A percentile compares a stretch with the other conserved stretches of the same genome.
Evolutionary conservation across 2,113 vertebrate species (phyloP).

Genomic region (Cinclus mexicanus): DNA sequence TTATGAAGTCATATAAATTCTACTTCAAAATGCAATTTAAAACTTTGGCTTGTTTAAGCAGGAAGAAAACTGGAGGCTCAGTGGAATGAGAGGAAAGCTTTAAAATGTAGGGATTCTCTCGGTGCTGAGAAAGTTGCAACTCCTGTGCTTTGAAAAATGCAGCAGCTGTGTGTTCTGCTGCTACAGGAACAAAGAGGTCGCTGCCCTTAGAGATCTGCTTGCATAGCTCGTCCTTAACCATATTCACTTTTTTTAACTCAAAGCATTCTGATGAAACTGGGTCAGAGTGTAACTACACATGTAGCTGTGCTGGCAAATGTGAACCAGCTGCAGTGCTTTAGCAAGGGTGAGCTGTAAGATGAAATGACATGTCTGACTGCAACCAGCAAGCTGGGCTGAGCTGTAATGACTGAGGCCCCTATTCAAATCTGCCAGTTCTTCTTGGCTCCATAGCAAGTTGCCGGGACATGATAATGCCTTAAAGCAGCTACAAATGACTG

Average conservation of each 20-base stretch:
- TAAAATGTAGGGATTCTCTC: conserved; percentile 61
- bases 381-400: background rate
- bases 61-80: conserved; percentile 32
- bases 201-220: conserved; percentile 43
- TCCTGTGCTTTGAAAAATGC: conserved; percentile 67
- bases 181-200: conserved; percentile 41
- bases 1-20: conserved; percentile 5
- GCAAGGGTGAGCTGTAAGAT: conserved; percentile 4
- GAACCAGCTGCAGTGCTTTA: conserved; percentile 43
- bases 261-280: conserved; percentile 45
- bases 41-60: conserved; percentile 45
- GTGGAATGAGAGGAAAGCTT: conserved; percentile 43
- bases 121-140: conserved; percentile 60
- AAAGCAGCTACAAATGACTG: conserved; percentile 27
- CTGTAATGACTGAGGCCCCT: conserved; percentile 25
- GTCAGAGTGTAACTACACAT: conserved; percentile 55
- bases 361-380: conserved; percentile 43
- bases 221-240: conserved; percentile 35
- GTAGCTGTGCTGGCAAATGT: conserved; percentile 42
- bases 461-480: conserved; percentile 39
- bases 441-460: conserved; percentile 40
- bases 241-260: conserved; percentile 35
- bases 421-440: conserved; percentile 42
- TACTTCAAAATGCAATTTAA: background rate
- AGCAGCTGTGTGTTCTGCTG: conserved; percentile 71